phyloP scores from a whole-genome alignment of 1,140 invertebrate species.

The Drosophila nigromelanica region DNA sequence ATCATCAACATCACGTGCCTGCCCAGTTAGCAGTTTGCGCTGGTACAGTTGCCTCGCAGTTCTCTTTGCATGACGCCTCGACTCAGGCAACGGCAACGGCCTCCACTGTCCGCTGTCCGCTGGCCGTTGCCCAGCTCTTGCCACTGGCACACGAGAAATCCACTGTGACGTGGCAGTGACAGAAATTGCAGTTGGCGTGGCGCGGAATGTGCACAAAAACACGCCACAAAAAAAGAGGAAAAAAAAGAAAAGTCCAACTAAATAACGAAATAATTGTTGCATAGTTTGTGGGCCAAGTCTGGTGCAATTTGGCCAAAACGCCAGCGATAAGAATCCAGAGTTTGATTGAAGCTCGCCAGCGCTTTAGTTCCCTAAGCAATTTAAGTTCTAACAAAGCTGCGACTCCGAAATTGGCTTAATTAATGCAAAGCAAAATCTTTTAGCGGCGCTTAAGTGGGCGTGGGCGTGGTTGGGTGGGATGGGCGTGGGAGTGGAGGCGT shows the following conservation, averaged over 20 bases:
- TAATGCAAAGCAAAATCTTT: slow-evolving; percentile 75
- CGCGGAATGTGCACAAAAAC: slow-evolving; percentile 20
- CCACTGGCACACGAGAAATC: slow-evolving; percentile 29
- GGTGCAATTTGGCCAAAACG: slow-evolving; percentile 30
- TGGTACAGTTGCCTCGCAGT: slow-evolving; percentile 40
- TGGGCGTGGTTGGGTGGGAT: not conserved
- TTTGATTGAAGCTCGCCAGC: slow-evolving; percentile 42
- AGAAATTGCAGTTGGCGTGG: slow-evolving; percentile 64
- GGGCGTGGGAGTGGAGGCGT: not conserved
- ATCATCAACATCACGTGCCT: slow-evolving; percentile 70
- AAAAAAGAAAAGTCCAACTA: slow-evolving; percentile 6
- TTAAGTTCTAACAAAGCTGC: slow-evolving; percentile 14
- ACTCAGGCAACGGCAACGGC: no score
- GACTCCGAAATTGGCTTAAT: slow-evolving; percentile 67
- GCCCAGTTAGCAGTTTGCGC: not conserved
- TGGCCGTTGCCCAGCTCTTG: not conserved
- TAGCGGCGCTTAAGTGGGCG: slow-evolving; percentile 55
- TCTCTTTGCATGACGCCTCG: slow-evolving; percentile 22
- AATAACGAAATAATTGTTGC: slow-evolving; percentile 69
- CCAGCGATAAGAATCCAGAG: slow-evolving; percentile 29
- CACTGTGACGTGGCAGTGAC: slow-evolving; percentile 52
- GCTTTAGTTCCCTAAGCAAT: not conserved
- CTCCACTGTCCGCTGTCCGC: not conserved
- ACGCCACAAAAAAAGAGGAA: slow-evolving; percentile 10
- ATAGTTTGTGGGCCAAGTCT: slow-evolving; percentile 38